These are phyloP conservation scores for Crotophaga sulcirostris DNA, from an alignment of 2,113 vertebrate genomes.

Conservation along the genomic window DNA sequence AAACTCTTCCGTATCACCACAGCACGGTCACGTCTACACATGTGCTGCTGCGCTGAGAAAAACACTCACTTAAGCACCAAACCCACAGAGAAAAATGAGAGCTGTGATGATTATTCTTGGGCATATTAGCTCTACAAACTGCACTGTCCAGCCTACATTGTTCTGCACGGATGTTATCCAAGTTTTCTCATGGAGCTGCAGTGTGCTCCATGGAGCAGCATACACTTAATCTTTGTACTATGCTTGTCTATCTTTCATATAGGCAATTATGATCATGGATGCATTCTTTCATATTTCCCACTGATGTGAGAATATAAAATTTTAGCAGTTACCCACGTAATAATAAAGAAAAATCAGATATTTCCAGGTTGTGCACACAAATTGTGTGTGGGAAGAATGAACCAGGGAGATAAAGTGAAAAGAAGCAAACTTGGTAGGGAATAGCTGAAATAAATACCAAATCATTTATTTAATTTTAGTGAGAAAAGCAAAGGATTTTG, in stretches of 20 bases:
- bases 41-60: background rate
- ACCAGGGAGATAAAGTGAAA: background rate
- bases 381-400: background rate
- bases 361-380: background rate
- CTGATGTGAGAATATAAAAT: background rate
- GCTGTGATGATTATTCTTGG: background rate
- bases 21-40: background rate
- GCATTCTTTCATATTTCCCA: background rate
- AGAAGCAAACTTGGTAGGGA: background rate
- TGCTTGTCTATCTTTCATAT: background rate
- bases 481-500: background rate
- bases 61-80: background rate
- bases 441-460: background rate
- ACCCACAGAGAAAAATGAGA: background rate
- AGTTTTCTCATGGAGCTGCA: background rate
- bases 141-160: background rate
- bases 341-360: background rate
- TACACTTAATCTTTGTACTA: background rate
- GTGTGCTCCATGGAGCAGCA: background rate
- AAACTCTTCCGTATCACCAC: background rate
- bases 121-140: background rate
- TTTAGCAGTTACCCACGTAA: background rate
- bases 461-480: background rate
- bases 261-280: background rate
- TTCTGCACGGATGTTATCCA: background rate